Percentiles rank a stretch among this genome's conserved stretches.
Evolutionary conservation across 2,888 invertebrate genomes (phyloP).

Genomic region (Amphipoea lucens): DNA sequence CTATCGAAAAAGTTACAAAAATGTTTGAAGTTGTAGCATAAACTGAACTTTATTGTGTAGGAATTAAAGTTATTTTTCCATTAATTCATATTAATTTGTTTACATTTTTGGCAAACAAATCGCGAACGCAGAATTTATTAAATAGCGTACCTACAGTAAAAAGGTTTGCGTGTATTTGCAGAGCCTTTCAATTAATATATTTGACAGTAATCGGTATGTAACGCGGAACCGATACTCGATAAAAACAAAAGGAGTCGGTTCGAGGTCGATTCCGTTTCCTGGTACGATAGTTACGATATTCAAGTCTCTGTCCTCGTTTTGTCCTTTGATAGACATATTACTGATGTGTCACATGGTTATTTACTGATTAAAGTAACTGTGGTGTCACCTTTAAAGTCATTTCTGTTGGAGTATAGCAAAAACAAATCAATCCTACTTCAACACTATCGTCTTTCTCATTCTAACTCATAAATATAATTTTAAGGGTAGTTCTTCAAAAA

Average conservation of each 20-base stretch:
- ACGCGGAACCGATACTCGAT: conserved; percentile 66
- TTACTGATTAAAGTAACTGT: conserved; percentile 1
- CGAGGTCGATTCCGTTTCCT: conserved; percentile 64
- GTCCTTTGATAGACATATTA: conserved; percentile 56
- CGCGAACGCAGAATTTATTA: too few species aligned
- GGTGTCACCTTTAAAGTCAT: not conserved
- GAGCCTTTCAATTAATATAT: conserved; percentile 23
- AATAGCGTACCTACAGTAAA: not conserved
- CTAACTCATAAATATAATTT: too few species aligned
- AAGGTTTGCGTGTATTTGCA: not conserved
- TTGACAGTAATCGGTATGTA: conserved; percentile 52
- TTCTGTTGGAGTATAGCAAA: too few species aligned
- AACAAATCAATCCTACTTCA: too few species aligned
- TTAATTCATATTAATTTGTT: too few species aligned
- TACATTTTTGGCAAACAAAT: too few species aligned
- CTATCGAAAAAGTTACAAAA: too few species aligned
- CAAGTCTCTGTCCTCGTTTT: conserved; percentile 53
- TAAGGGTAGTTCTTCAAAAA: too few species aligned
- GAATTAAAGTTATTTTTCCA: too few species aligned
- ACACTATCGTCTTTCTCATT: too few species aligned
- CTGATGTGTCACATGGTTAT: conserved; percentile 23
- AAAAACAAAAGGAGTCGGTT: conserved; percentile 60
- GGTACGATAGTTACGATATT: conserved; percentile 45
- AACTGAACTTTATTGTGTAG: too few species aligned
- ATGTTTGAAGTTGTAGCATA: too few species aligned